phyloP scores from a whole-genome alignment of 2,797 vertebrate genomes.

The Scyliorhinus canicula region DNA sequence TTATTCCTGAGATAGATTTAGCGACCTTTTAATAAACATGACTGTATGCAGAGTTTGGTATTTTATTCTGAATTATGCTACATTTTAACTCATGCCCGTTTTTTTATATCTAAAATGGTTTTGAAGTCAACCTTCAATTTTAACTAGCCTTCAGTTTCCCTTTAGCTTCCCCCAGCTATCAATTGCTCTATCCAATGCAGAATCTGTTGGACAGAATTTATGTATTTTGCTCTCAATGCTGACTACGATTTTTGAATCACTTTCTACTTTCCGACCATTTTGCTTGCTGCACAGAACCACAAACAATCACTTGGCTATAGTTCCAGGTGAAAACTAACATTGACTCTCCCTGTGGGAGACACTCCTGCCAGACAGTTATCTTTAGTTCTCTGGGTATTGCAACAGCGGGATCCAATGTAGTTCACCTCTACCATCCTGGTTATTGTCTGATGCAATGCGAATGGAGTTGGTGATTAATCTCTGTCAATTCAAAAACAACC shows the following conservation, averaged over 20 bases:
- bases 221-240: background rate
- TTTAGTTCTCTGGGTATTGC: background rate
- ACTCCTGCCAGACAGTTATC: background rate
- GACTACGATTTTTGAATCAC: background rate
- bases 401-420: background rate
- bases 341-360: background rate
- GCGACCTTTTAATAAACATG: background rate
- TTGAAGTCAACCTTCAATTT: background rate
- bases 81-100: background rate
- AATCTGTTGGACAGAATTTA: background rate
- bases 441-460: background rate
- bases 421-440: background rate
- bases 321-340: background rate
- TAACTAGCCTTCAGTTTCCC: background rate
- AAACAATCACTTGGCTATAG: background rate
- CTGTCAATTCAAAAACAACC: background rate
- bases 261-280: background rate
- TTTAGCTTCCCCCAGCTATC: background rate
- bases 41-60: background rate
- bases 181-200: background rate
- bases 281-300: background rate
- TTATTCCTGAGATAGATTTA: background rate
- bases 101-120: background rate
- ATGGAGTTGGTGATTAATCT: background rate
- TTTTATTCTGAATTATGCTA: background rate